Conservation (phyloP, 2,113 vertebrate species). For the Equus przewalskii region DNA sequence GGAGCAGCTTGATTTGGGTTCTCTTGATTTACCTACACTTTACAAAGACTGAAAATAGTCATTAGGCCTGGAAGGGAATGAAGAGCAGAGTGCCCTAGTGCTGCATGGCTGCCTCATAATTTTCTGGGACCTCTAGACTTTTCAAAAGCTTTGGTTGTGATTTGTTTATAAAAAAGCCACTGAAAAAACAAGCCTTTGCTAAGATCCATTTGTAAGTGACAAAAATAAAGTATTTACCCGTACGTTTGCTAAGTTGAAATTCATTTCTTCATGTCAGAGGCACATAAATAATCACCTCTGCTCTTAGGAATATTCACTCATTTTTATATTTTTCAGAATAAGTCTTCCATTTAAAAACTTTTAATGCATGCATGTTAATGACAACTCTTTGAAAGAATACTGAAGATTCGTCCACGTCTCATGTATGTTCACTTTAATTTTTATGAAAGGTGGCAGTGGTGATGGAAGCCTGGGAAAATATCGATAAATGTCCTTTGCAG, state of each 20-base stretch:
- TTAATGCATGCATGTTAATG: not conserved
- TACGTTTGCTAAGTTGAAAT: slow-evolving; percentile 30
- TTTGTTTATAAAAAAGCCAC: not conserved
- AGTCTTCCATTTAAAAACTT: not conserved
- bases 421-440: not conserved
- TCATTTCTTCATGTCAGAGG: not conserved
- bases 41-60: slow-evolving; percentile 25
- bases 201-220: not conserved
- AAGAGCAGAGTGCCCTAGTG: not conserved
- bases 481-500: not conserved
- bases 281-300: not conserved
- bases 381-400: not conserved
- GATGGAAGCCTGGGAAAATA: not conserved
- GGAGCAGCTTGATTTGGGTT: not conserved
- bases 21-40: slow-evolving; percentile 18
- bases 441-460: not conserved
- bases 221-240: not conserved
- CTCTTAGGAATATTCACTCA: not conserved
- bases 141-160: slow-evolving; percentile 10
- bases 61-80: not conserved
- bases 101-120: not conserved
- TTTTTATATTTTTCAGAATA: slow-evolving; percentile 7
- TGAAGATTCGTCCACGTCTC: not conserved
- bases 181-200: not conserved
- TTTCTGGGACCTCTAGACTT: not conserved